A percentile compares a stretch with the other conserved stretches of the same genome.
These are phyloP conservation scores for Catalaphyllia jardinei DNA, from an alignment of 64 coral and sea anemone species.

Conservation along the genomic window DNA sequence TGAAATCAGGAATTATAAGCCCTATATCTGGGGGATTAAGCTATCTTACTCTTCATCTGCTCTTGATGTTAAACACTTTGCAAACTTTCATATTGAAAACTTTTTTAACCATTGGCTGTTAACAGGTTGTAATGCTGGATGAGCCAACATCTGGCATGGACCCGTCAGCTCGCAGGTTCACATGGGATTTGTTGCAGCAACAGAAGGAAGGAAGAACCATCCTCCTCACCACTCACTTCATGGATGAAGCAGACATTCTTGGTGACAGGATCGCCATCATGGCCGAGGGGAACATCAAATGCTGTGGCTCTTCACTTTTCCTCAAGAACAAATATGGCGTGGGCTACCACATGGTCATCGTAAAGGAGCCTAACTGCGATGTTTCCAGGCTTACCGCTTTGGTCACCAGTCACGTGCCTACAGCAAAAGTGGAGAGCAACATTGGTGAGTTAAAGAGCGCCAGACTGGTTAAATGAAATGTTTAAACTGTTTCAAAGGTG, in stretches of 20 bases:
- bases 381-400: constrained; percentile 55
- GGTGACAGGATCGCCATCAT: constrained; percentile 99
- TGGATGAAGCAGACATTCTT: constrained; percentile 96
- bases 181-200: constrained; percentile 93
- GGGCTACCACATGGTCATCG: constrained; percentile 93
- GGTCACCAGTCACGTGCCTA: constrained; percentile 75
- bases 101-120: not conserved
- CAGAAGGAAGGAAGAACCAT: constrained; percentile 88
- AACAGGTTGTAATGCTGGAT: constrained; percentile 93
- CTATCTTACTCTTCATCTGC: too few species aligned
- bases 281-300: constrained; percentile 95
- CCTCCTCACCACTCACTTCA: constrained; percentile 93
- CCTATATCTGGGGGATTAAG: too few species aligned
- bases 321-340: constrained; percentile 95
- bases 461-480: too few species aligned
- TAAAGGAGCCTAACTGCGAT: constrained; percentile 77
- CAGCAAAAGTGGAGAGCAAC: constrained; percentile 89
- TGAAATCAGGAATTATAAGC: too few species aligned
- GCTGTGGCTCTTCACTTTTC: constrained; percentile 94
- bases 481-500: too few species aligned
- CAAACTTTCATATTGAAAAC: too few species aligned
- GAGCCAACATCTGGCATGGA: constrained; percentile 99
- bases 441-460: constrained; percentile 47
- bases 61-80: too few species aligned
- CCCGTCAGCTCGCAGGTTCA: constrained; percentile 94